Percentiles rank a stretch among this genome's conserved stretches.
Evolutionary conservation across 2,888 invertebrate genomes (phyloP).

Genomic region (Troides aeacus): DNA sequence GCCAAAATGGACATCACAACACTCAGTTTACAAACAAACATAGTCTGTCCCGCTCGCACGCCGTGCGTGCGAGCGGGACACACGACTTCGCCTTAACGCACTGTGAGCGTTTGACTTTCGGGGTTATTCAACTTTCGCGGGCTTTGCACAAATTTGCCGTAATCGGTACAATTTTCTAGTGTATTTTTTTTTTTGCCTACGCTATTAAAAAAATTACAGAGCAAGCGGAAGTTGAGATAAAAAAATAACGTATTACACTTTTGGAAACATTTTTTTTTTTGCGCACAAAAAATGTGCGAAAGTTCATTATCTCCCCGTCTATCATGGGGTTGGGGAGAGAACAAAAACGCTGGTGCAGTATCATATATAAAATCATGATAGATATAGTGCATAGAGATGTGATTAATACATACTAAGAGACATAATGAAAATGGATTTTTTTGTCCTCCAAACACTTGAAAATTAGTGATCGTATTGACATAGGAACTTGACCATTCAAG

Average conservation of each 20-base stretch:
- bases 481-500: no score
- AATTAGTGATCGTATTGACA: no score
- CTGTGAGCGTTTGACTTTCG: conserved; percentile 47
- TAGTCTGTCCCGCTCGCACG: conserved; percentile 51
- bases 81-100: conserved; percentile 43
- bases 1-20: conserved; percentile 38
- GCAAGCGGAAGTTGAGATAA: background rate
- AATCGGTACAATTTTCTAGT: conserved; percentile 25
- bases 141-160: conserved; percentile 26
- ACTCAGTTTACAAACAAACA: conserved; percentile 66
- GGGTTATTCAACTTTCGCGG: conserved; percentile 68
- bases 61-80: conserved; percentile 47
- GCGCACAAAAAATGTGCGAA: no score
- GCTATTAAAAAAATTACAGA: background rate
- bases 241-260: background rate
- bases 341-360: no score
- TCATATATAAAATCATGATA: no score
- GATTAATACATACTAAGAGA: no score
- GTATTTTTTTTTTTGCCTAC: conserved; percentile 25
- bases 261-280: no score
- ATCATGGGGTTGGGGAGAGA: no score
- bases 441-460: no score
- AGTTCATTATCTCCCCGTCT: no score
- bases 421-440: no score
- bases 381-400: no score